Conservation (phyloP, 2,888 invertebrate genomes). For the Eristalis intricaria region DNA sequence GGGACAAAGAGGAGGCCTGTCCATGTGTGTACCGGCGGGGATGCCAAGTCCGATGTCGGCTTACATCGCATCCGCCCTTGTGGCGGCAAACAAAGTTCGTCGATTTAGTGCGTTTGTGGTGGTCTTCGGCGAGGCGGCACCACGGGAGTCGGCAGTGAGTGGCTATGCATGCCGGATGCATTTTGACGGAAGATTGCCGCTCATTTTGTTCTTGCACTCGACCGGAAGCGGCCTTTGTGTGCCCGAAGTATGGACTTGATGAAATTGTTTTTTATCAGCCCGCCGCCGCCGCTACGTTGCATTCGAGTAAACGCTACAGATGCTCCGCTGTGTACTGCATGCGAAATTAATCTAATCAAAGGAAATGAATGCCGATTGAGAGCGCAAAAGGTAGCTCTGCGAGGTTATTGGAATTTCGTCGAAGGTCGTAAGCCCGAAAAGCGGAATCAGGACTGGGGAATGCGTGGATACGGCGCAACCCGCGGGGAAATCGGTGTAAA, state of each 20-base stretch:
- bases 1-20: neutral
- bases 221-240: neutral
- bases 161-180: neutral
- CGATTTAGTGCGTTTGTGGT: conserved; percentile 61
- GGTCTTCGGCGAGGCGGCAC: conserved; percentile 3
- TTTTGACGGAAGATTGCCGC: neutral
- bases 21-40: neutral
- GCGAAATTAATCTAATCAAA: conserved; percentile 61
- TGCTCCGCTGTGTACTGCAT: conserved; percentile 9
- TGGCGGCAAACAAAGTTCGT: conserved; percentile 38
- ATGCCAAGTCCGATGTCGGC: neutral
- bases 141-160: neutral
- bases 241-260: conserved; percentile 19
- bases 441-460: neutral
- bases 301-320: conserved; percentile 16
- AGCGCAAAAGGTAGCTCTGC: conserved; percentile 1
- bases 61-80: neutral
- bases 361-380: conserved; percentile 41
- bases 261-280: conserved; percentile 42
- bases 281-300: neutral
- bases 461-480: neutral
- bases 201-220: neutral
- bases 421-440: neutral
- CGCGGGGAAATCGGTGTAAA: neutral
- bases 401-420: conserved; percentile 34